Evolutionary conservation across 1,140 invertebrate species (phyloP).

Genomic region (Cepaea nemoralis): DNA sequence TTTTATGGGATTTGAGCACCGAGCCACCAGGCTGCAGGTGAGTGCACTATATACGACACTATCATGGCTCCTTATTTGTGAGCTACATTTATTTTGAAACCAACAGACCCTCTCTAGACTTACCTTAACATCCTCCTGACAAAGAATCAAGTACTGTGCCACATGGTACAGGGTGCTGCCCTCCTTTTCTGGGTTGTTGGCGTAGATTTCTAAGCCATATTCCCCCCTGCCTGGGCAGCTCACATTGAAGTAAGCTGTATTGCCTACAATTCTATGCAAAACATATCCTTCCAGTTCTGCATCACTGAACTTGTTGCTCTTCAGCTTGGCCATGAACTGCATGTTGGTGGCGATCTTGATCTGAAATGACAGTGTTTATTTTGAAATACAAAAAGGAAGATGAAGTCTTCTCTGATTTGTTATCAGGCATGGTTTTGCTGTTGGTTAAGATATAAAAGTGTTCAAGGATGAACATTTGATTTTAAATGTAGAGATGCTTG

Average conservation of each 20-base stretch:
- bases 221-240: conserved; percentile 70
- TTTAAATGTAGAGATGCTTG: too few relatives aligned
- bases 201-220: conserved; percentile 72
- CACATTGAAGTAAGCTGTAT: conserved; percentile 70
- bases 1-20: too few relatives aligned
- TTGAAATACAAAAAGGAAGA: too few relatives aligned
- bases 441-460: too few relatives aligned
- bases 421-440: too few relatives aligned
- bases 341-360: conserved; percentile 57
- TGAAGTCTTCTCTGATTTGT: too few relatives aligned
- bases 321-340: conserved; percentile 72
- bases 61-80: too few relatives aligned
- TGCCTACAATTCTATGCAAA: conserved; percentile 67
- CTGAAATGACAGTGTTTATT: conserved; percentile 1
- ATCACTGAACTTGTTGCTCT: conserved; percentile 64
- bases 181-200: conserved; percentile 70
- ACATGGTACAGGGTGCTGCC: conserved; percentile 70
- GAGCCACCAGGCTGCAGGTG: too few relatives aligned
- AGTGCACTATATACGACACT: too few relatives aligned
- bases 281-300: conserved; percentile 68
- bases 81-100: too few relatives aligned
- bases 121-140: conserved; percentile 65
- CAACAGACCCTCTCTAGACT: too few relatives aligned
- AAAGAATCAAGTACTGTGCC: conserved; percentile 69
- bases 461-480: too few relatives aligned